A percentile compares a stretch with the other conserved stretches of the same genome.
These are phyloP conservation scores for Loxodonta africana DNA, from an alignment of 2,113 vertebrate genomes.

Conservation along the genomic window DNA sequence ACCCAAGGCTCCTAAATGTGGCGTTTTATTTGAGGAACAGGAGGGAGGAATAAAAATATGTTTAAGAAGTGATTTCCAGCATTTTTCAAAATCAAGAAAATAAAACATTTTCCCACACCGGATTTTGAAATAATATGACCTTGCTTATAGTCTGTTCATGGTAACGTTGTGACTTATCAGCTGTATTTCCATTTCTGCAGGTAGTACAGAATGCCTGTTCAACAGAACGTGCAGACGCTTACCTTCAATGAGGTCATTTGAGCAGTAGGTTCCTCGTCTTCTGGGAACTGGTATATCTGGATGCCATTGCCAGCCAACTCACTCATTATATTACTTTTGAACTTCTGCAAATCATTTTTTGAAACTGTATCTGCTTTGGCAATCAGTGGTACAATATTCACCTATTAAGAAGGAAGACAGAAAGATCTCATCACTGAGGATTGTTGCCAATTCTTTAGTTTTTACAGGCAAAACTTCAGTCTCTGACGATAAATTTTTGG, in stretches of 20 bases:
- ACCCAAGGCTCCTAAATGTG: neutral
- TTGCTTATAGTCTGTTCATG: neutral
- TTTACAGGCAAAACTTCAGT: slow-evolving; percentile 1
- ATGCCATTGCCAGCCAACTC: slow-evolving; percentile 93
- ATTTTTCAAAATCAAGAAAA: slow-evolving; percentile 62
- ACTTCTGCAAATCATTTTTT: slow-evolving; percentile 94
- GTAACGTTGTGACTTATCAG: neutral
- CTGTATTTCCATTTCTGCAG: neutral
- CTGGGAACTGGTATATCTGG: slow-evolving; percentile 95
- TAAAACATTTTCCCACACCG: neutral
- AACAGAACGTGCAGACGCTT: slow-evolving; percentile 81
- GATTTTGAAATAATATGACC: neutral
- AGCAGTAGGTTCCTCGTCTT: slow-evolving; percentile 91
- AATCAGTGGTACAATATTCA: slow-evolving; percentile 97
- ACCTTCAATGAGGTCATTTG: slow-evolving; percentile 93
- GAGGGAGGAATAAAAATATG: neutral
- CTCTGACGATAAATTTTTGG: neutral
- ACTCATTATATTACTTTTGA: slow-evolving; percentile 96
- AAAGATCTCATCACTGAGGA: slow-evolving; percentile 63
- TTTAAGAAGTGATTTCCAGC: neutral
- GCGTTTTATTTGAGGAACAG: neutral
- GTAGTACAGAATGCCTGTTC: neutral
- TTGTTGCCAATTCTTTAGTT: neutral
- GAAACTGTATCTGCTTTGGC: slow-evolving; percentile 97
- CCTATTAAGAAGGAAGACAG: slow-evolving; percentile 88